These are phyloP conservation scores for Pachymerium ferrugineum DNA, from an alignment of 2,888 invertebrate genomes.

Conservation along the genomic window DNA sequence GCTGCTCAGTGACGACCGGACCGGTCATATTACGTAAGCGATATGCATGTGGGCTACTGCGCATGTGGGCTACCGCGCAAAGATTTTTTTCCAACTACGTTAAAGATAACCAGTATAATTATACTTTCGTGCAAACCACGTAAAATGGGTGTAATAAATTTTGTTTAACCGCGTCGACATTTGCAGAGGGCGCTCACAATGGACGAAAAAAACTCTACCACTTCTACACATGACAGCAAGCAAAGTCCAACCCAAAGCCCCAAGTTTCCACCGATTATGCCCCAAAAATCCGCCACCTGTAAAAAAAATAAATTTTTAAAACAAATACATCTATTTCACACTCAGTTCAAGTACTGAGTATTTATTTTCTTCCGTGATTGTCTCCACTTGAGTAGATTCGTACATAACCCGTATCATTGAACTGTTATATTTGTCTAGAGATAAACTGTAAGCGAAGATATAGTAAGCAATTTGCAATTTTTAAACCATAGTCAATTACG, in stretches of 20 bases:
- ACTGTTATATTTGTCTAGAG: not conserved
- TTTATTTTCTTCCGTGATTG: not conserved
- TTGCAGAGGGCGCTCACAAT: not conserved
- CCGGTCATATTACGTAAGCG: too few relatives aligned
- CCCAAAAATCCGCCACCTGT: constrained; percentile 28
- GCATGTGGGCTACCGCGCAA: too few relatives aligned
- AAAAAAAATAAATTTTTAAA: not conserved
- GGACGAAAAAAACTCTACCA: not conserved
- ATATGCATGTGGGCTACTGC: too few relatives aligned
- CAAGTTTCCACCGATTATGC: constrained; percentile 26
- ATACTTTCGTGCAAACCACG: too few relatives aligned
- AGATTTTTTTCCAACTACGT: too few relatives aligned
- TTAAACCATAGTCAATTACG: not conserved
- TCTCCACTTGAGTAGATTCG: not conserved
- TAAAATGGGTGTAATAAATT: too few relatives aligned
- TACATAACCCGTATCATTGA: not conserved
- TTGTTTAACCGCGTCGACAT: too few relatives aligned
- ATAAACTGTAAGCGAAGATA: not conserved
- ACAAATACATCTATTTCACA: not conserved
- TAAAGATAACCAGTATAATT: too few relatives aligned
- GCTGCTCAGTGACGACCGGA: too few relatives aligned
- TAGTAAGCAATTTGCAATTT: not conserved
- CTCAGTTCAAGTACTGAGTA: not conserved
- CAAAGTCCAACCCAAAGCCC: constrained; percentile 25
- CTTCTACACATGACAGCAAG: constrained; percentile 4